phyloP scores from a whole-genome alignment of 2,113 vertebrate genomes.

The Gavia stellata region DNA sequence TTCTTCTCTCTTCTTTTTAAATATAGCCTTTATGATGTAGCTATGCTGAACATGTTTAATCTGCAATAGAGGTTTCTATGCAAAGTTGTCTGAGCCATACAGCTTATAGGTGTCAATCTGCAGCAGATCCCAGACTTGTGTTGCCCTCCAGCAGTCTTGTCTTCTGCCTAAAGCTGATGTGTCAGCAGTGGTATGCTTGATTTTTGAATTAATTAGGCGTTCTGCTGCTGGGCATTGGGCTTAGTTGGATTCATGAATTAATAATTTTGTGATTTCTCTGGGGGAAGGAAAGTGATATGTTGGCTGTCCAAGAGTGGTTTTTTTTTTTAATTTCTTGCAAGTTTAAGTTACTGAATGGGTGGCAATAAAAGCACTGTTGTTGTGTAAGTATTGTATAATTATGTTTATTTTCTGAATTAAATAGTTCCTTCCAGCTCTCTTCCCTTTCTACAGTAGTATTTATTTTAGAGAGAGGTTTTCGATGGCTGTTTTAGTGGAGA shows the following conservation, averaged over 20 bases:
- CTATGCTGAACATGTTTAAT: not conserved
- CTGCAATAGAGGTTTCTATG: not conserved
- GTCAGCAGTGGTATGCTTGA: not conserved
- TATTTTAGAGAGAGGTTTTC: not conserved
- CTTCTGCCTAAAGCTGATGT: not conserved
- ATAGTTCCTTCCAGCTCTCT: not conserved
- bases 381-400: not conserved
- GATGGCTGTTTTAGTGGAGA: not conserved
- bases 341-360: not conserved
- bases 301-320: not conserved
- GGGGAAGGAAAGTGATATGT: not conserved
- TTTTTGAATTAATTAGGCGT: constrained; percentile 43
- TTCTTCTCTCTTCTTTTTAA: not conserved
- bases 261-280: not conserved
- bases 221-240: not conserved
- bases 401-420: not conserved
- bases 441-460: not conserved
- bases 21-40: not conserved
- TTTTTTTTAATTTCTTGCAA: not conserved
- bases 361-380: not conserved
- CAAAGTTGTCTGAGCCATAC: not conserved
- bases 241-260: constrained; percentile 36
- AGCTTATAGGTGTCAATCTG: not conserved
- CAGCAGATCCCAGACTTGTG: not conserved
- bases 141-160: not conserved